These are phyloP conservation scores for Tribolium castaneum DNA, from an alignment of 1,140 invertebrate genomes.

Conservation along the genomic window DNA sequence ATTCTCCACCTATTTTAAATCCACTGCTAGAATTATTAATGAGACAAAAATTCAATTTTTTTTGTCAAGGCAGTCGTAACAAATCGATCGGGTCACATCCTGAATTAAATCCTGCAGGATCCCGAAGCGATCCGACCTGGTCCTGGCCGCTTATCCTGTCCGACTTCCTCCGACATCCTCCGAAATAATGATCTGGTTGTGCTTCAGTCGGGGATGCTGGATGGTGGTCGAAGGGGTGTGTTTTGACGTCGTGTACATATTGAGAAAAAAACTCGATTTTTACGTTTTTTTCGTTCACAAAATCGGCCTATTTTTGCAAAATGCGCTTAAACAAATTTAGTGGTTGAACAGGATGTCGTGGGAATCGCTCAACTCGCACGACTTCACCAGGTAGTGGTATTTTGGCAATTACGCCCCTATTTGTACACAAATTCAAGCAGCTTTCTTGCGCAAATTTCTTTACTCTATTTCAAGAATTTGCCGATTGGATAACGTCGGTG, in stretches of 20 bases:
- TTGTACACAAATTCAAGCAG: too few relatives aligned
- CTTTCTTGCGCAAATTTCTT: too few relatives aligned
- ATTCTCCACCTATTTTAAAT: constrained; percentile 15
- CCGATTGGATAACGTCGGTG: too few relatives aligned
- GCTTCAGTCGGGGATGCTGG: constrained; percentile 37
- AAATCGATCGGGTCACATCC: neutral
- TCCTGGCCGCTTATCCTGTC: neutral
- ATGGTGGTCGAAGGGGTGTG: constrained; percentile 37
- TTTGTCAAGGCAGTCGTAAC: neutral
- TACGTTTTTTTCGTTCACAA: neutral
- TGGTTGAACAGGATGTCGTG: constrained; percentile 45
- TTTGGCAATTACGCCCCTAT: neutral
- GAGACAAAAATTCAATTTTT: neutral
- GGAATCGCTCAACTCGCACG: constrained; percentile 49
- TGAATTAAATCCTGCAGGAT: neutral
- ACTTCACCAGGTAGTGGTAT: constrained; percentile 47
- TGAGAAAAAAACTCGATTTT: neutral
- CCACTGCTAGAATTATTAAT: constrained; percentile 7
- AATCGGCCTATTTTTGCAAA: neutral
- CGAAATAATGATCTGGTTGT: constrained; percentile 28
- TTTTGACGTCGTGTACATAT: constrained; percentile 25
- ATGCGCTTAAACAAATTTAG: neutral
- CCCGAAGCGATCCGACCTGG: constrained; percentile 1
- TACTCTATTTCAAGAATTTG: too few relatives aligned
- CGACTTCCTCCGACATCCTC: constrained; percentile 18